Evolutionary conservation across 2,797 vertebrate genomes (phyloP), one percentile per base, ranked within the genome.

Genomic region (Sciurus vulgaris): DNA sequence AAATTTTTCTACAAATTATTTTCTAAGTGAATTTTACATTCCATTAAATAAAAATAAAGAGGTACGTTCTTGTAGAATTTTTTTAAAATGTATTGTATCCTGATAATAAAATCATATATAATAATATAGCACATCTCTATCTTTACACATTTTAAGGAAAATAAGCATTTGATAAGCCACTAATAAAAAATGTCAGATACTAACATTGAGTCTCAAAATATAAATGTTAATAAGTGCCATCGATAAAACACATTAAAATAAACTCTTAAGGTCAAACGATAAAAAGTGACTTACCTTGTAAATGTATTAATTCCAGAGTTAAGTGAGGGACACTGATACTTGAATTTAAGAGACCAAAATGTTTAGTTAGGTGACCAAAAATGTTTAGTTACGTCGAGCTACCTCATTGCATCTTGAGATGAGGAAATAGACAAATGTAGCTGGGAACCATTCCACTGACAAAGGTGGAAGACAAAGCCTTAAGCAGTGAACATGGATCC

Each of bases 241-340:
- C 9, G 24, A 82, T 10, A 88, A 85, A 93, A 82, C 77, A 49
- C 8, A 70, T 74, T 83, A 83, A 79, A 84, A 90, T 74, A 81
- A 78, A 61, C 5, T 51, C 49, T 63, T 20, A 77, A 89, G 69
- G 30, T 90, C 14, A 61, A 92, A 69, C 28, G 26, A 22, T 59
- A 77, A 70, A 18, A 83, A 93, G 54, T 70, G 3, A 47, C 24
- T 69, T 63, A 24, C 12, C 72, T 94, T 91, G 26, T 91, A 8
- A 88, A 76, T 86, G 83, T 47, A 12, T 95, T 91, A 81, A 83
- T 85, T 91, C 73, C 35, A 44, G 65, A 92, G 69, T 76, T 51
- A 54, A 70, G 38, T n/a, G 51, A 47, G 61, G 14, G 35, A 59
- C 38, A 28, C 18, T 33, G 33, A 33, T 73, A 26, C 78, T 86